Evolutionary conservation across 2,888 invertebrate species (phyloP), one percentile per base, ranked within the genome.

Genomic region (Salticus scenicus): DNA sequence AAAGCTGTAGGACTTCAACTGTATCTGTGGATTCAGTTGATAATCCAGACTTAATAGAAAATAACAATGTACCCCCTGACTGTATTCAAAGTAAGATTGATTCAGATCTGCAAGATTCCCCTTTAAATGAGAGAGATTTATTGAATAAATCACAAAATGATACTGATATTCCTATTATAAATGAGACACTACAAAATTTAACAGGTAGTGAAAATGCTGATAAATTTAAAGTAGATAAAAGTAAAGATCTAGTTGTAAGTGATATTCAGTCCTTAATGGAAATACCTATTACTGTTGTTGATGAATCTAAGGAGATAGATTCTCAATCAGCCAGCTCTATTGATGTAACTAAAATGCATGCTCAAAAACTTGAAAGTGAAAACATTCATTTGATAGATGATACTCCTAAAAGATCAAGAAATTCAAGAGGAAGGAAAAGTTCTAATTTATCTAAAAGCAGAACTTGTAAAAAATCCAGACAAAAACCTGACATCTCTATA

Each of bases 211-310:
- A 57, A 24, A 2, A 57, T 24, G 20, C 5, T 24, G 57, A 57
- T 57, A 17, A 7, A 12, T 4, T 24, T 57, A 47, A 47, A 17
- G 2, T 2, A 2, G 5, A 24, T 24, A 17, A 57, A 57, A 17
- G 12, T 5, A 57, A n/a, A 17, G 57, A n/a, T 57, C 2, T 7
- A 24, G 5, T 24, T 2, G 12, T 57, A 12, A 57, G 12, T 57
- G 57, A 57, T 57, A 57, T 57, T 57, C 57, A 57, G 24, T 24
- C 24, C 5, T 30, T 81, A 5, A 20, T 81, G n/a, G 73, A 81
- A 28, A 81, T 67, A 27, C 81, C 81, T 30, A 74, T 81, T 2
- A 81, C 69, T 63, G 67, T 81, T 20, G 74, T 74, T 24, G 81
- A 81, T 57, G 81, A 81, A 24, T 17, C 8, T 10, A n/a, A 47